Conservation (phyloP, 2,888 invertebrate genomes). For the Aphelenchoides bicaudatus region DNA sequence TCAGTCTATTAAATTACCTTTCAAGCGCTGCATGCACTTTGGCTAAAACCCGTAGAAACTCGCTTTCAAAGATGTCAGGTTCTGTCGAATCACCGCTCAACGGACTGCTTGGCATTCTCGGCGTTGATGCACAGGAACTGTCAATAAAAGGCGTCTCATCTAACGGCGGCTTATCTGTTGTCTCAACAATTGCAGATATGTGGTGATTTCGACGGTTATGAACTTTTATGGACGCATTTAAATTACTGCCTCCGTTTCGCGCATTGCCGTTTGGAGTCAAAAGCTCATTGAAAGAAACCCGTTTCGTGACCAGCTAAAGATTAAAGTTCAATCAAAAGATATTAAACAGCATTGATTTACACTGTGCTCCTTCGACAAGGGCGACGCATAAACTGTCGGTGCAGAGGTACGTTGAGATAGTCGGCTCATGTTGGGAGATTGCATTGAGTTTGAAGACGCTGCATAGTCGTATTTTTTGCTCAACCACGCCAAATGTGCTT, state of each 20-base stretch:
- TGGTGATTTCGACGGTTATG: background rate
- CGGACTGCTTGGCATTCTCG: background rate
- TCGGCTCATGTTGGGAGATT: no score
- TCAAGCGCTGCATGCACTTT: conserved; percentile 75
- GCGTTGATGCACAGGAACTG: conserved; percentile 20
- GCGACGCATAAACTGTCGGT: conserved; percentile 1
- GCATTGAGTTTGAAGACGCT: no score
- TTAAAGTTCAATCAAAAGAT: background rate
- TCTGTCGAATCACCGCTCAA: conserved; percentile 11
- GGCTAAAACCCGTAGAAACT: conserved; percentile 70
- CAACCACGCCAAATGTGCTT: background rate
- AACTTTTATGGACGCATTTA: background rate
- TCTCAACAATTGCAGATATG: conserved; percentile 5
- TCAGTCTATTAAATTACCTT: no score
- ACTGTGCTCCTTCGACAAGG: conserved; percentile 14
- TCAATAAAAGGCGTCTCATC: conserved; percentile 7
- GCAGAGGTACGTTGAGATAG: background rate
- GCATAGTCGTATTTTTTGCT: background rate
- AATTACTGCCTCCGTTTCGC: conserved; percentile 10
- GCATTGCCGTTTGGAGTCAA: conserved; percentile 5
- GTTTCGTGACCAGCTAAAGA: conserved; percentile 23
- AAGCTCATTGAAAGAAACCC: conserved; percentile 34
- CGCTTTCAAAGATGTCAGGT: conserved; percentile 67
- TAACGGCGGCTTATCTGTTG: background rate
- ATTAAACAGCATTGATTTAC: conserved; percentile 4